A percentile compares a stretch with the other conserved stretches of the same genome.
Conservation (phyloP, 1,140 invertebrate species). For the Anagrus nilaparvatae region DNA sequence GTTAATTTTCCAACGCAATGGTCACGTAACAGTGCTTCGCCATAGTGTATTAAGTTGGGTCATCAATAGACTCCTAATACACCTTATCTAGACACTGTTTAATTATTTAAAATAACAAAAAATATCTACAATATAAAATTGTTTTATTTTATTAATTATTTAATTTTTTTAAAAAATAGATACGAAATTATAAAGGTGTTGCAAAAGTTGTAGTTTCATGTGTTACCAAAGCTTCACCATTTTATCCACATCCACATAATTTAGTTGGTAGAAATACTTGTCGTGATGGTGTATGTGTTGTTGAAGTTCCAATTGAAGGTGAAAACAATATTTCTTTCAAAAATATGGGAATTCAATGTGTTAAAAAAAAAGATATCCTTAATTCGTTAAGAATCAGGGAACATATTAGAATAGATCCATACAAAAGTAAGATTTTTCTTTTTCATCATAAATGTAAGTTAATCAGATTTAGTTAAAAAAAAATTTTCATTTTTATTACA, state of each 20-base stretch:
- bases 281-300: constrained; percentile 76
- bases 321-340: constrained; percentile 90
- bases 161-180: no score
- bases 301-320: no score
- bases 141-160: no score
- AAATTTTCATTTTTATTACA: constrained; percentile 43
- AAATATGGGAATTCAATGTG: constrained; percentile 93
- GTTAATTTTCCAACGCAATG: no score
- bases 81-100: no score
- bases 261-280: constrained; percentile 88
- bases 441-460: constrained; percentile 4
- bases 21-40: no score
- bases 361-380: constrained; percentile 90
- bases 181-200: constrained; percentile 67
- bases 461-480: no score
- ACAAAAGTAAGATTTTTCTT: constrained; percentile 61
- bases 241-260: constrained; percentile 90
- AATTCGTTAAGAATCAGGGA: constrained; percentile 73
- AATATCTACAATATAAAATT: no score
- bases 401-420: constrained; percentile 85
- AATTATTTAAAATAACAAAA: no score
- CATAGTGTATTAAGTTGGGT: no score
- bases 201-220: constrained; percentile 88
- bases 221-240: constrained; percentile 83
- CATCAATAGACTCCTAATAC: no score